Percentiles rank a stretch among this genome's conserved stretches.
Conservation (phyloP, 2,888 invertebrate genomes). For the Synanthedon myopaeformis region DNA sequence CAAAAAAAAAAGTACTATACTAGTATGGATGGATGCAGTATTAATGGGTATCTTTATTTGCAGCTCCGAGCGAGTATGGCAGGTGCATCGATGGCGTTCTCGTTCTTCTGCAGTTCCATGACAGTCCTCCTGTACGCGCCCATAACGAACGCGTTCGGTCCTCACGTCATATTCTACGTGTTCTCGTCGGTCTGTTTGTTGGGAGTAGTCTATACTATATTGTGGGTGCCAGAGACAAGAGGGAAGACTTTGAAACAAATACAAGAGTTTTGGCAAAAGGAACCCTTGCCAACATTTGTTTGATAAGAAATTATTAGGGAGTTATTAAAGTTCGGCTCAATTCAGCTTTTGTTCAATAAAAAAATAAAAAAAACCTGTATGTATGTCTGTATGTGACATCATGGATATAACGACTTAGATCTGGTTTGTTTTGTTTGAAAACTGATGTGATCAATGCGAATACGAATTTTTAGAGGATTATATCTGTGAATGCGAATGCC, state of each 20-base stretch:
- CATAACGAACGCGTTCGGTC: slow-evolving; percentile 37
- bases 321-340: not conserved
- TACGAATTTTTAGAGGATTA: no score
- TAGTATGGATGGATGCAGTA: no score
- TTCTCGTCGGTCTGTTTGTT: slow-evolving; percentile 42
- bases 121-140: slow-evolving; percentile 46
- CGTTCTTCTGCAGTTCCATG: slow-evolving; percentile 49
- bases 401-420: no score
- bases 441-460: no score
- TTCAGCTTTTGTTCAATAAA: no score
- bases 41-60: not conserved
- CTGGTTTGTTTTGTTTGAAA: no score
- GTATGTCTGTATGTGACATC: no score
- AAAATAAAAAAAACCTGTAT: no score
- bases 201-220: slow-evolving; percentile 42
- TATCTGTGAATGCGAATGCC: no score
- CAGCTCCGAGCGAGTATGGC: slow-evolving; percentile 48
- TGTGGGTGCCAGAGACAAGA: slow-evolving; percentile 61
- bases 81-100: slow-evolving; percentile 44
- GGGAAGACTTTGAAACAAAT: slow-evolving; percentile 50
- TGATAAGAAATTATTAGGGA: slow-evolving; percentile 9
- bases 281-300: slow-evolving; percentile 27
- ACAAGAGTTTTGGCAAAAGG: slow-evolving; percentile 32
- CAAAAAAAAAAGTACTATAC: no score
- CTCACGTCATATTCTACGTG: slow-evolving; percentile 44